Evolutionary conservation across 2,113 vertebrate genomes (phyloP), one percentile per base, ranked within the genome.

Genomic region (Nesogale talazaci): DNA sequence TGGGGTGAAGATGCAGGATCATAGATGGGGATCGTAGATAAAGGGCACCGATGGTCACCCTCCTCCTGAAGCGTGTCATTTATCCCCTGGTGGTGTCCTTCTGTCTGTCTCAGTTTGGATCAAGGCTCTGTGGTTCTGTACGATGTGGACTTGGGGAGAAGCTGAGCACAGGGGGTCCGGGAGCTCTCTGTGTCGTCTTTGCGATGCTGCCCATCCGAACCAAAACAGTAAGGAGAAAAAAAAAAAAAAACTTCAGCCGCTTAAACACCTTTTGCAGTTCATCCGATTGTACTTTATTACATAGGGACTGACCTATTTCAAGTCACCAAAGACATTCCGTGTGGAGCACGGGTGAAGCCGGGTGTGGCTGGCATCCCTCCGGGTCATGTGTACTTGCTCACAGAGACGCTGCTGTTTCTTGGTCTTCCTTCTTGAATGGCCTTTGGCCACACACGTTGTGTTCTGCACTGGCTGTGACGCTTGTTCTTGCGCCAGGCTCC

Each of bases 41-140:
- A 76, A 76, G 12, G 40, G 3, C 11, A 34, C 57, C 1, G 76
- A 38, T 19, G 14, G 34, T 42, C 20, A 0, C 56, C 11, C 46
- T 67, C 12, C 1, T 22, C 34, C 42, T 8, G 7, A 29, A 77
- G 75, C 27, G 38, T 77, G 14, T 11, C 4, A 14, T 23, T 70
- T 34, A 5, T 14, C 34, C 11, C 57, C 0, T 27, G 3, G 31
- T 25, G 17, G 9, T 1, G 29, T 7, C 6, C 61, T 14, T 1
- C 12, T 9, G 2, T 25, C 11, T 4, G 1, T 29, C n/a, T 57
- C 29, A 23, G 27, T 31, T 61, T 61, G 16, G 25, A 31, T 6
- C 1, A 22, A 9, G 1, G 0, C 17, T 11, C 20, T 10, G 2
- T 19, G 61, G 77, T 69, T 59, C 23, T 46, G 17, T 14, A 25